Conservation (phyloP, 2,888 invertebrate genomes). For the Byasa hedistus region DNA sequence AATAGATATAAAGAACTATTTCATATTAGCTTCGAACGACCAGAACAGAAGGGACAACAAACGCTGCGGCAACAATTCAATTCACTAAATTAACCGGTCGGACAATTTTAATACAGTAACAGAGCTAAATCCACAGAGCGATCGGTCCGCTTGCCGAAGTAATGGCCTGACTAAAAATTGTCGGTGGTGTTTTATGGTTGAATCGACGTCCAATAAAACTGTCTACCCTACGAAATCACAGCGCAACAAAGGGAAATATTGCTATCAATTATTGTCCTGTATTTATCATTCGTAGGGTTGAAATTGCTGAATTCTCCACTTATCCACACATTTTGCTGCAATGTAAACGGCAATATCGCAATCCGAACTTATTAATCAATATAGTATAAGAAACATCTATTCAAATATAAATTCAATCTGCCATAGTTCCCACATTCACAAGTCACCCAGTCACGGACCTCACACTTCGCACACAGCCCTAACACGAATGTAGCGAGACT, state of each 20-base stretch:
- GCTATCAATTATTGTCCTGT: conserved; percentile 57
- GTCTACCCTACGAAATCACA: conserved; percentile 29
- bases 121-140: conserved; percentile 25
- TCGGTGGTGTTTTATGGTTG: conserved; percentile 27
- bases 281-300: conserved; percentile 56
- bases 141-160: conserved; percentile 16
- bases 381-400: too few relatives aligned
- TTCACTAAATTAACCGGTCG: conserved; percentile 23
- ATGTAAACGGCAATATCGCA: neutral
- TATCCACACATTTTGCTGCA: neutral
- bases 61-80: conserved; percentile 24
- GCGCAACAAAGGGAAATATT: conserved; percentile 45
- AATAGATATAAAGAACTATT: neutral
- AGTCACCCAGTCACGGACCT: too few relatives aligned
- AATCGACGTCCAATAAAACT: conserved; percentile 30
- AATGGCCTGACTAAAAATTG: conserved; percentile 27
- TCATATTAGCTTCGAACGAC: neutral
- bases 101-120: conserved; percentile 27
- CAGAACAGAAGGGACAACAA: conserved; percentile 11
- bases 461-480: too few relatives aligned
- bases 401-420: too few relatives aligned
- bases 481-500: too few relatives aligned
- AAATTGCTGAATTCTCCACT: conserved; percentile 38
- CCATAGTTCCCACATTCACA: too few relatives aligned
- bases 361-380: neutral